These are phyloP conservation scores for Lepus oiostolus DNA, from an alignment of 2,797 vertebrate species.

Conservation along the genomic window DNA sequence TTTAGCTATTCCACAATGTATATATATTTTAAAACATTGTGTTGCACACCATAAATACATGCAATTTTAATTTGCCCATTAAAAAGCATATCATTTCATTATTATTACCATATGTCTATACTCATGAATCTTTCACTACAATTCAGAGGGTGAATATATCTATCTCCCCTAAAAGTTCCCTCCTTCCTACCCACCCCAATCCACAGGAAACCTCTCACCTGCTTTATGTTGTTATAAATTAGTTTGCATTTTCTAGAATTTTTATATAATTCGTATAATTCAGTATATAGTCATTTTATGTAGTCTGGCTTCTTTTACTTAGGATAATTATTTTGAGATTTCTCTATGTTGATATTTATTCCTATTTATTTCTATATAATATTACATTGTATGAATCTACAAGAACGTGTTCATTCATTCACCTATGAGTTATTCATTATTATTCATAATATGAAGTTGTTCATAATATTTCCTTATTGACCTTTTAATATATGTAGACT, in stretches of 20 bases:
- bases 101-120: neutral
- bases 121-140: neutral
- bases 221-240: neutral
- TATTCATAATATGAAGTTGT: neutral
- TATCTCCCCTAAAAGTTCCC: neutral
- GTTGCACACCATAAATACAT: neutral
- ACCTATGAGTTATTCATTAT: neutral
- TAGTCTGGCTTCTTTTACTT: neutral
- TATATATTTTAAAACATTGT: neutral
- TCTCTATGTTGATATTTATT: neutral
- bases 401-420: neutral
- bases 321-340: slow-evolving; percentile 24
- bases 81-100: neutral
- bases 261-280: slow-evolving; percentile 13
- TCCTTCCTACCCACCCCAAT: neutral
- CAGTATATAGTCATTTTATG: neutral
- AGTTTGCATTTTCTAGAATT: neutral
- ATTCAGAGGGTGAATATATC: neutral
- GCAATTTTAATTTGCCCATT: neutral
- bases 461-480: neutral
- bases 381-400: slow-evolving; percentile 1
- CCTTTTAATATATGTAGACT: neutral
- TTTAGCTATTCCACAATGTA: neutral
- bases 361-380: slow-evolving; percentile 12
- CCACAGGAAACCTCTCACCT: neutral